Evolutionary conservation across 2,888 invertebrate genomes (phyloP), one percentile per base, ranked within the genome.

Genomic region (Phortica okadai): DNA sequence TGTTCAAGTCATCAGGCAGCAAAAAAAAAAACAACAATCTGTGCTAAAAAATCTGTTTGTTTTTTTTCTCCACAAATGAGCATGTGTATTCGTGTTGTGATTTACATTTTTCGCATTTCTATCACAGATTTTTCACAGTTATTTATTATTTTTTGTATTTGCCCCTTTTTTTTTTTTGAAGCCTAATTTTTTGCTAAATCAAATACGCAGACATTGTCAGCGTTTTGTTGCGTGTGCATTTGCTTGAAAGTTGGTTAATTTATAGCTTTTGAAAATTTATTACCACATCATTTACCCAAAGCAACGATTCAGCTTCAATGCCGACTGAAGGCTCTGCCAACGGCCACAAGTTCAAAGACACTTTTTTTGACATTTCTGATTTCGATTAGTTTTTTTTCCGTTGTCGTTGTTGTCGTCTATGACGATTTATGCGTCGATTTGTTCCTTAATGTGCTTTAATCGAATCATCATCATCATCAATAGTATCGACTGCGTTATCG

Each of bases 261-360:
- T 86, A 86, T 86, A 83, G 86, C 78, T 79, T 82, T 78, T 74
- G 25, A 77, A 81, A 82, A 87, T 86, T 85, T 86, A 86, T 85
- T 81, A 82, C 58, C 78, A 85, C 80, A 83, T 56, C 45, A 54
- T 74, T 64, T 25, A 56, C 11, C n/a, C 56, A 54, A 70, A 45
- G 59, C 16, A 59, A 16, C 3, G 21, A n/a, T 16, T 59, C 59
- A 59, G n/a, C 7, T 59, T 59, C n/a, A 21, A n/a, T 56, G 56
- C 59, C 10, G 6, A 10, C 59, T 59, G 16, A 10, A 16, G 16
- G 59, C 59, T 14, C 45, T 10, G 3, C 21, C 41, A 80, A 74
- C 79, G 79, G 78, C 54, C 82, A 78, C 78, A 78, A 72, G 74
- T 80, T 77, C 79, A 75, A 75, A 75, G 76, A 77, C 81, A 79